These are phyloP conservation scores for Limnothrissa miodon DNA, from an alignment of 2,113 vertebrate genomes.

Conservation along the genomic window DNA sequence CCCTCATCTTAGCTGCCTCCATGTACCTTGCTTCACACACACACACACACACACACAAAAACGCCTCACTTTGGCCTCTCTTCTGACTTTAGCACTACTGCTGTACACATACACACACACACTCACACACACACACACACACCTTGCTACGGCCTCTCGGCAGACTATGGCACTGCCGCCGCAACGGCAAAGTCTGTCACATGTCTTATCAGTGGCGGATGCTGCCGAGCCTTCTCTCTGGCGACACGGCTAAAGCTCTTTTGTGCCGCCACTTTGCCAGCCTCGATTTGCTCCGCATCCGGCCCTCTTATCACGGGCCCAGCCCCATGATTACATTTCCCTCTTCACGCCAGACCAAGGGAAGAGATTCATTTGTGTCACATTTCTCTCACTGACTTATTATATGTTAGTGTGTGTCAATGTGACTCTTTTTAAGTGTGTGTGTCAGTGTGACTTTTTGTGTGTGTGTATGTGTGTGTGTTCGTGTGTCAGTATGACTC, in stretches of 20 bases:
- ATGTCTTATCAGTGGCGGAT: conserved; percentile 9
- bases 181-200: neutral
- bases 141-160: neutral
- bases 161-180: neutral
- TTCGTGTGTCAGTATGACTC: neutral
- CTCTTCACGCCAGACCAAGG: neutral
- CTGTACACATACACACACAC: too few relatives aligned
- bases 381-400: neutral
- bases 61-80: too few relatives aligned
- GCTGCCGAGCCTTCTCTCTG: neutral
- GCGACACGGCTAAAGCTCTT: neutral
- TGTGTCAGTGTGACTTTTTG: neutral
- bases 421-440: neutral
- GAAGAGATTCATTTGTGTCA: conserved; percentile 32
- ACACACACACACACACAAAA: too few relatives aligned
- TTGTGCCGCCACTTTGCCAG: neutral
- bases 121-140: neutral
- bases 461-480: neutral
- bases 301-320: neutral
- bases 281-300: conserved; percentile 11
- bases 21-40: too few relatives aligned
- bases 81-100: too few relatives aligned
- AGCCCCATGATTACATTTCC: conserved; percentile 7
- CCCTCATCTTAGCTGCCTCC: neutral
- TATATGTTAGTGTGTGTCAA: neutral